Conservation (phyloP, 2,888 invertebrate species). For the Rhamnusium bicolor region DNA sequence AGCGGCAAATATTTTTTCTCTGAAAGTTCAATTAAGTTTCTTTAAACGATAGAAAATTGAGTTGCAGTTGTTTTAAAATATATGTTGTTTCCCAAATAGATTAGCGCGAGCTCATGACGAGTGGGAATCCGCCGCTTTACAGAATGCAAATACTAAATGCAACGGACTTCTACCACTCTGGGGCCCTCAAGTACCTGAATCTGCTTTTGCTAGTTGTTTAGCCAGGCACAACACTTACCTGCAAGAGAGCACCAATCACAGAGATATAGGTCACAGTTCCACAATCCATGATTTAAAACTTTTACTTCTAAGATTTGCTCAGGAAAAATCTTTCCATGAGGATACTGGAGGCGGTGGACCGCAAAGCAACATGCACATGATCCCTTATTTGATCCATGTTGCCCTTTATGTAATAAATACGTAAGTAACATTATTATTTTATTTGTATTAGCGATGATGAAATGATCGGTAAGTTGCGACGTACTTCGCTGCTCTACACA, state of each 20-base stretch:
- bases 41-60: no score
- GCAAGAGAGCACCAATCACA: slow-evolving; percentile 80
- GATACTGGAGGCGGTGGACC: slow-evolving; percentile 98
- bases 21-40: no score
- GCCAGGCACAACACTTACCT: slow-evolving; percentile 93
- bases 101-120: slow-evolving; percentile 83
- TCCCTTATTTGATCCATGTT: slow-evolving; percentile 95
- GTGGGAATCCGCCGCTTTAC: slow-evolving; percentile 98
- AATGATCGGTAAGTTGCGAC: no score
- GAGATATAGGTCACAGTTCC: slow-evolving; percentile 85
- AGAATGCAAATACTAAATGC: slow-evolving; percentile 98
- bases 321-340: slow-evolving; percentile 96
- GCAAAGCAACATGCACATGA: slow-evolving; percentile 96
- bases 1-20: no score
- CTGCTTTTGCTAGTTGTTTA: slow-evolving; percentile 93
- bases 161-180: slow-evolving; percentile 97
- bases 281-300: slow-evolving; percentile 96
- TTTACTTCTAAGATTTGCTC: slow-evolving; percentile 89
- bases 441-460: not conserved
- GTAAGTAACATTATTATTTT: slow-evolving; percentile 70
- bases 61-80: not conserved
- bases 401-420: slow-evolving; percentile 95
- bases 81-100: slow-evolving; percentile 3
- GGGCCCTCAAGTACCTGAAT: slow-evolving; percentile 95
- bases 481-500: no score